Percentiles rank a stretch among this genome's conserved stretches.
Evolutionary conservation across 2,113 vertebrate species (phyloP).

Genomic region (Saguinus imperator): DNA sequence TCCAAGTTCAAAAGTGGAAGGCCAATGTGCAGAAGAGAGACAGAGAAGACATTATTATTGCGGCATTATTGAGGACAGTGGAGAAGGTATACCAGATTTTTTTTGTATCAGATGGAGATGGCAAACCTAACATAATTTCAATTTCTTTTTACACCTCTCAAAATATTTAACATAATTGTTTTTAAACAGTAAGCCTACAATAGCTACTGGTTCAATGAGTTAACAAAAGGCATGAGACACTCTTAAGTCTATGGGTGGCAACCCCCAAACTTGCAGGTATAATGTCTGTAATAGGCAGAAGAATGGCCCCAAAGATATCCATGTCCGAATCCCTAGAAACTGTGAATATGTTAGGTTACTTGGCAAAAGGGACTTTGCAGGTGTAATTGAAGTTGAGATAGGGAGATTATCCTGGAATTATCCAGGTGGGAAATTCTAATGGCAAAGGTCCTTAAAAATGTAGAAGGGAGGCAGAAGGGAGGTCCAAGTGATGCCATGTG

Average conservation of each 20-base stretch:
- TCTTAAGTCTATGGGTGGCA: background rate
- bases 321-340: background rate
- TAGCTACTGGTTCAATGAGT: background rate
- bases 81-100: background rate
- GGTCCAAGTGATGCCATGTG: background rate
- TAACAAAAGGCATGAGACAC: background rate
- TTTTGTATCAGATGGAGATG: background rate
- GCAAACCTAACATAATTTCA: background rate
- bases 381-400: background rate
- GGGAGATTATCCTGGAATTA: background rate
- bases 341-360: background rate
- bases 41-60: background rate
- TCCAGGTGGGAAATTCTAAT: background rate
- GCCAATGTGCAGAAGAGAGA: background rate
- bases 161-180: background rate
- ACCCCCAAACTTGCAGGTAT: background rate
- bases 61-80: background rate
- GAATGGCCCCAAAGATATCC: background rate
- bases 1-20: background rate
- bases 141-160: background rate
- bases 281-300: background rate
- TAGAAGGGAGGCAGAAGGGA: background rate
- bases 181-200: slow-evolving; percentile 6
- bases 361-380: background rate
- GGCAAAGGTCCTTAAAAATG: background rate